Evolutionary conservation across 2,113 vertebrate genomes (phyloP).

Genomic region (Litocranius walleri): DNA sequence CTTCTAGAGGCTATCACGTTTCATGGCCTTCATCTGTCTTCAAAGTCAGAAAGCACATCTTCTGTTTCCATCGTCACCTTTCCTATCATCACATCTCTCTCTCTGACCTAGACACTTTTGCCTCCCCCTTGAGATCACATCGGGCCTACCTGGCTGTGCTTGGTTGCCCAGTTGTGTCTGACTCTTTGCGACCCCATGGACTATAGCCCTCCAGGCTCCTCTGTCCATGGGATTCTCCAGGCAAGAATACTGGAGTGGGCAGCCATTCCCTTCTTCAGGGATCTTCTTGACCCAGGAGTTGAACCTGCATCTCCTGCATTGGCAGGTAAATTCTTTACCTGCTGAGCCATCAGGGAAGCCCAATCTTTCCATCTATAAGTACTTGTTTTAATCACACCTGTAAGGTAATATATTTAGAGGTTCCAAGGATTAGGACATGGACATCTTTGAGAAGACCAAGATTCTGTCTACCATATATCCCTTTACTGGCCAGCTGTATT

Average conservation of each 20-base stretch:
- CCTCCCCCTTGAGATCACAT: background rate
- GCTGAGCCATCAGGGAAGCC: background rate
- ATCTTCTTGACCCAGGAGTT: background rate
- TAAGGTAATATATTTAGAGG: background rate
- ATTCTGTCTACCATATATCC: background rate
- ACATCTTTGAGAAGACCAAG: background rate
- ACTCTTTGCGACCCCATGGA: background rate
- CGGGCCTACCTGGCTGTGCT: background rate
- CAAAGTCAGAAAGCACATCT: background rate
- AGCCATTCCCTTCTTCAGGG: background rate
- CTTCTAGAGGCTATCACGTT: background rate
- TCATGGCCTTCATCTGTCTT: background rate
- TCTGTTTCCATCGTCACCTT: background rate
- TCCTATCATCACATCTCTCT: too few relatives aligned
- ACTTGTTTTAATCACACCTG: background rate
- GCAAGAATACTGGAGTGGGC: background rate
- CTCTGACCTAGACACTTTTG: background rate
- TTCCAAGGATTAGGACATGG: background rate
- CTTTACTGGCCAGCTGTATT: background rate
- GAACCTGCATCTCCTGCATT: background rate
- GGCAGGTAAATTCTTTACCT: background rate
- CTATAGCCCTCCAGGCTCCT: background rate
- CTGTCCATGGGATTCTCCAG: background rate
- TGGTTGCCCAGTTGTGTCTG: background rate
- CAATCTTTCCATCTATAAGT: background rate